These are phyloP conservation scores for Malurus elegans DNA, from an alignment of 2,113 vertebrate genomes.

Conservation along the genomic window DNA sequence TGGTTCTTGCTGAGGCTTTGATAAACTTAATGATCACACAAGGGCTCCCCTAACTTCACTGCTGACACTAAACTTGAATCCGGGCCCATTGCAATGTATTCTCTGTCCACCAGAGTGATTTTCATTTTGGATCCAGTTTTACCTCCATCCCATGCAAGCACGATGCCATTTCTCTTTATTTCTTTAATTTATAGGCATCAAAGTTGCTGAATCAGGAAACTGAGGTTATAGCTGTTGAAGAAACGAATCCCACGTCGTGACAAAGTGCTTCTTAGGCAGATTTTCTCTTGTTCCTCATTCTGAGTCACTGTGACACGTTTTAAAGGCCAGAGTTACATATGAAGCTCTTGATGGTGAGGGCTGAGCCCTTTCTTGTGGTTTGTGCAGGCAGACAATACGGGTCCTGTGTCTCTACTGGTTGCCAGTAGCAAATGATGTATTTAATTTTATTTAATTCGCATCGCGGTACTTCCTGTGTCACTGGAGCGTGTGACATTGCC, in stretches of 20 bases:
- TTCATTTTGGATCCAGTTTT: slow-evolving; percentile 30
- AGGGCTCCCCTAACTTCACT: background rate
- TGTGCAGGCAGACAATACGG: slow-evolving; percentile 33
- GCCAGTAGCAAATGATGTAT: background rate
- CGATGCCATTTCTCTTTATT: slow-evolving; percentile 58
- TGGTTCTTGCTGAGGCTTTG: background rate
- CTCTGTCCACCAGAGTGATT: background rate
- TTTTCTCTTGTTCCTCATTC: slow-evolving; percentile 57
- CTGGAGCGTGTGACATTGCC: slow-evolving; percentile 12
- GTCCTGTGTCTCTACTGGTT: slow-evolving; percentile 11
- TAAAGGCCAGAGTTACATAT: slow-evolving; percentile 45
- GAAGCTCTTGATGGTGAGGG: slow-evolving; percentile 54
- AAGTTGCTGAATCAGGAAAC: slow-evolving; percentile 75
- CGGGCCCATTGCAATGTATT: background rate
- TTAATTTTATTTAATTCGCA: background rate
- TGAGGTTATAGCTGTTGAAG: slow-evolving; percentile 73
- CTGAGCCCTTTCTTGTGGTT: slow-evolving; percentile 63
- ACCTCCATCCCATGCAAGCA: slow-evolving; percentile 64
- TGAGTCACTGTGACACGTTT: slow-evolving; percentile 70
- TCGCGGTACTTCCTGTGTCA: slow-evolving; percentile 8
- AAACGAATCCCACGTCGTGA: slow-evolving; percentile 65
- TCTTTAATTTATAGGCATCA: slow-evolving; percentile 68
- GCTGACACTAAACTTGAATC: background rate
- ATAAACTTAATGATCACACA: background rate
- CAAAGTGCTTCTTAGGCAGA: slow-evolving; percentile 65